Evolutionary conservation across 1,140 invertebrate species (phyloP).

Genomic region (Sycophaga agraensis): DNA sequence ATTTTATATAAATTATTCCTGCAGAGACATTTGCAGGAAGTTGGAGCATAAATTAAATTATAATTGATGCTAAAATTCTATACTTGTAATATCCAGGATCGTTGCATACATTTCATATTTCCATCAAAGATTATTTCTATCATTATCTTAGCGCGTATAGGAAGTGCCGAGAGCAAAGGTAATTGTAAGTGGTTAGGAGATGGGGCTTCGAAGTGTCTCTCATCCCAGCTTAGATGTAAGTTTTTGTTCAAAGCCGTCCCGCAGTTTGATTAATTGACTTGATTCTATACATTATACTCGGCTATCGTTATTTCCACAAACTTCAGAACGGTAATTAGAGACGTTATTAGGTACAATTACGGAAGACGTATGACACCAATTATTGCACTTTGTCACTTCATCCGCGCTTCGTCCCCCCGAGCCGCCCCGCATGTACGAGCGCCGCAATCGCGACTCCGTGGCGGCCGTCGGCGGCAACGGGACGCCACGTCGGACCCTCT

Average conservation of each 20-base stretch:
- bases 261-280: slow-evolving; percentile 23
- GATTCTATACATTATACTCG: slow-evolving; percentile 12
- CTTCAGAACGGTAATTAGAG: slow-evolving; percentile 29
- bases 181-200: no score
- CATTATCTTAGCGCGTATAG: no score
- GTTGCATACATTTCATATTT: no score
- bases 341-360: slow-evolving; percentile 31
- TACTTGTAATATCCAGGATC: no score
- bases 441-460: background rate
- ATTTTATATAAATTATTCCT: no score
- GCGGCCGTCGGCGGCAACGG: slow-evolving; percentile 1
- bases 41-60: no score
- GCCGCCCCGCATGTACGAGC: background rate
- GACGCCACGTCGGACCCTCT: background rate
- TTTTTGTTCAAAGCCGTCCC: slow-evolving; percentile 23
- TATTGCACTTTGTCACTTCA: slow-evolving; percentile 31
- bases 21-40: no score
- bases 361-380: slow-evolving; percentile 32
- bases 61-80: no score
- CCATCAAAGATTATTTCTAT: no score
- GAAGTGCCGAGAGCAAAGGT: no score
- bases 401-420: slow-evolving; percentile 18
- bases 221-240: no score
- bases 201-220: no score
- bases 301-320: slow-evolving; percentile 29